Evolutionary conservation across 2,797 vertebrate species (phyloP).

Genomic region (Anolis apletophallus): DNA sequence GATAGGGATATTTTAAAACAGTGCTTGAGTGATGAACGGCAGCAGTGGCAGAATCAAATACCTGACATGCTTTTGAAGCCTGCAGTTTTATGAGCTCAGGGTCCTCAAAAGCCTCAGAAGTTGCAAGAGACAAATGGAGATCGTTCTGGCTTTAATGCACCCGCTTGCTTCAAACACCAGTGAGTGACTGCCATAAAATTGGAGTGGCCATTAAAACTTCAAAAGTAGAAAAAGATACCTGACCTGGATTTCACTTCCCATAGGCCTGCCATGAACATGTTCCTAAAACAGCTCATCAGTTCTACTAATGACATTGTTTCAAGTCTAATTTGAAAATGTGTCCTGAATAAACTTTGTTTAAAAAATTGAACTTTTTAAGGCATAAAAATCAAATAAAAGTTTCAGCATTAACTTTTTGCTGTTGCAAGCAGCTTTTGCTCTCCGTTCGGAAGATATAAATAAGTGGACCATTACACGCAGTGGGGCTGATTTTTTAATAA

Average conservation of each 20-base stretch:
- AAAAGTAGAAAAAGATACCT: slow-evolving; percentile 65
- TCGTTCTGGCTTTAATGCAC: slow-evolving; percentile 61
- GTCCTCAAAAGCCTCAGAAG: slow-evolving; percentile 72
- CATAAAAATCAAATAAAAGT: neutral
- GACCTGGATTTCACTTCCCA: slow-evolving; percentile 67
- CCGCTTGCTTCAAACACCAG: slow-evolving; percentile 68
- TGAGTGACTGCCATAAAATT: slow-evolving; percentile 70
- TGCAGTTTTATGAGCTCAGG: slow-evolving; percentile 72
- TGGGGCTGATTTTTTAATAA: neutral
- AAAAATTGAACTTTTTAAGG: neutral
- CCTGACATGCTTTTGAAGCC: slow-evolving; percentile 72
- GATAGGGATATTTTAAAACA: slow-evolving; percentile 61
- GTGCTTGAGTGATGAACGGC: slow-evolving; percentile 59
- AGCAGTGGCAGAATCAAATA: slow-evolving; percentile 57
- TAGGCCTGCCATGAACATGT: slow-evolving; percentile 29
- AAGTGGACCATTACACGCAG: neutral
- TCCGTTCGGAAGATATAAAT: neutral
- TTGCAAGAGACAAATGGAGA: slow-evolving; percentile 72
- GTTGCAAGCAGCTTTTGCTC: neutral
- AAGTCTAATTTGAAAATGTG: neutral
- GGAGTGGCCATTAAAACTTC: slow-evolving; percentile 75
- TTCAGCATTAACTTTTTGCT: neutral
- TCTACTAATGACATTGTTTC: slow-evolving; percentile 50
- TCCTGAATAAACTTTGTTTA: neutral
- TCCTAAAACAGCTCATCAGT: slow-evolving; percentile 56